Conservation (phyloP, 2,888 invertebrate genomes). For the Dolomedes plantarius region DNA sequence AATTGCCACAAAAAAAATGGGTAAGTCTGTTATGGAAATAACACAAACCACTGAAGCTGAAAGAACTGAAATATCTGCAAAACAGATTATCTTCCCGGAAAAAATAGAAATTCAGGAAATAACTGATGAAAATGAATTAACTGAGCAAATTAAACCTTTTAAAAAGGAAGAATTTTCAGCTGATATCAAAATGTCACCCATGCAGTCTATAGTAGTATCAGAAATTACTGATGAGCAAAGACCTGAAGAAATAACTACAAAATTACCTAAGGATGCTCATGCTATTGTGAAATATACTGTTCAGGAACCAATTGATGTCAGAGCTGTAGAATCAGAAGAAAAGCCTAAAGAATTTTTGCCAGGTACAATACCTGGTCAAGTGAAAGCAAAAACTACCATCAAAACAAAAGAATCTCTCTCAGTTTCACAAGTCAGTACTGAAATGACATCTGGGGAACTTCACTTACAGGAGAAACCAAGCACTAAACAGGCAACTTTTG, state of each 20-base stretch:
- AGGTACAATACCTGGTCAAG: constrained; percentile 57
- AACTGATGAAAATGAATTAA: constrained; percentile 26
- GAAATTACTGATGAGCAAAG: constrained; percentile 49
- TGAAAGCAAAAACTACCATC: constrained; percentile 57
- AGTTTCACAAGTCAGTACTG: constrained; percentile 71
- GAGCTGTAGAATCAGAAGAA: constrained; percentile 51
- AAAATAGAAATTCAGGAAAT: constrained; percentile 42
- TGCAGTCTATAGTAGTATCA: constrained; percentile 55
- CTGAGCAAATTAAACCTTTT: constrained; percentile 17
- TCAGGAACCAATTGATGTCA: constrained; percentile 53
- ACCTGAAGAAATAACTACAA: constrained; percentile 41
- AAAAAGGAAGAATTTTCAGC: constrained; percentile 45
- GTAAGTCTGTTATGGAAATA: constrained; percentile 29
- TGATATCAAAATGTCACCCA: constrained; percentile 53
- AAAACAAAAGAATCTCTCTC: constrained; percentile 71
- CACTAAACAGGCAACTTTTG: constrained; percentile 50
- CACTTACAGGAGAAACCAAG: constrained; percentile 49
- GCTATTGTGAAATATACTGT: constrained; percentile 38
- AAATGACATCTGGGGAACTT: constrained; percentile 55
- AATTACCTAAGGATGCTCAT: constrained; percentile 42
- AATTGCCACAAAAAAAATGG: constrained; percentile 24
- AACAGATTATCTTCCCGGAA: constrained; percentile 49
- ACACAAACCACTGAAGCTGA: constrained; percentile 42
- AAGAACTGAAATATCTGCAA: constrained; percentile 31
- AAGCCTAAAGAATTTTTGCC: constrained; percentile 60